phyloP scores from a whole-genome alignment of 1,140 invertebrate species.

The Drosophila teissieri region DNA sequence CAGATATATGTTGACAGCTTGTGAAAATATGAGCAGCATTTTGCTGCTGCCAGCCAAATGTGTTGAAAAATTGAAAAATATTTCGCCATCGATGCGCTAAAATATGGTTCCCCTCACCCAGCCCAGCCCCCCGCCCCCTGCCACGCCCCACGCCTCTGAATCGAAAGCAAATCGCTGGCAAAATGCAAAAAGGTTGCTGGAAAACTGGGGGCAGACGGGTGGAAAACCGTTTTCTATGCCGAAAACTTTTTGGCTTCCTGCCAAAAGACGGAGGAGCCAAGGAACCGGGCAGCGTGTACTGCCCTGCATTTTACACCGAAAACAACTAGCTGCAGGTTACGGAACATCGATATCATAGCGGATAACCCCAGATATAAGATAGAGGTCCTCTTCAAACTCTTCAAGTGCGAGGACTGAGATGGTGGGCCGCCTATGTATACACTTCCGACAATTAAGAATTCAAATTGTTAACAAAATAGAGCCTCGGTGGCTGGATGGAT shows the following conservation, averaged over 20 bases:
- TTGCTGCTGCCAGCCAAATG: slow-evolving; percentile 81
- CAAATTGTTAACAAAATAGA: too few species aligned
- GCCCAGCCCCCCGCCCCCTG: not conserved
- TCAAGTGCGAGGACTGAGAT: too few species aligned
- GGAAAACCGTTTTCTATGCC: slow-evolving; percentile 56
- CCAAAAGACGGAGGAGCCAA: slow-evolving; percentile 39
- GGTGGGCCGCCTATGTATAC: too few species aligned
- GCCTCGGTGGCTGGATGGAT: too few species aligned
- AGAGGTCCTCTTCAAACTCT: too few species aligned
- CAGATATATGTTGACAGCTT: slow-evolving; percentile 82
- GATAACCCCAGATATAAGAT: too few species aligned
- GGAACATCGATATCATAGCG: not conserved
- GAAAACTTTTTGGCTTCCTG: slow-evolving; percentile 64
- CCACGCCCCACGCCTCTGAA: not conserved
- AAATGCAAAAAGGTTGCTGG: slow-evolving; percentile 49
- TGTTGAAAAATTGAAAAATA: slow-evolving; percentile 83
- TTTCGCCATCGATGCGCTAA: slow-evolving; percentile 78
- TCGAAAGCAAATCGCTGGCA: slow-evolving; percentile 65
- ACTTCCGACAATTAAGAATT: too few species aligned
- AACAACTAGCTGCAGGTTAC: not conserved
- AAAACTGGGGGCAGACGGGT: not conserved
- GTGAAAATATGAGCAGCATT: slow-evolving; percentile 79
- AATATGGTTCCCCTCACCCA: slow-evolving; percentile 64
- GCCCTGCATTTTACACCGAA: slow-evolving; percentile 7
- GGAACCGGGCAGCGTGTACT: slow-evolving; percentile 47